Conservation (phyloP, 2,888 invertebrate genomes). For the Drosophila mettleri region DNA sequence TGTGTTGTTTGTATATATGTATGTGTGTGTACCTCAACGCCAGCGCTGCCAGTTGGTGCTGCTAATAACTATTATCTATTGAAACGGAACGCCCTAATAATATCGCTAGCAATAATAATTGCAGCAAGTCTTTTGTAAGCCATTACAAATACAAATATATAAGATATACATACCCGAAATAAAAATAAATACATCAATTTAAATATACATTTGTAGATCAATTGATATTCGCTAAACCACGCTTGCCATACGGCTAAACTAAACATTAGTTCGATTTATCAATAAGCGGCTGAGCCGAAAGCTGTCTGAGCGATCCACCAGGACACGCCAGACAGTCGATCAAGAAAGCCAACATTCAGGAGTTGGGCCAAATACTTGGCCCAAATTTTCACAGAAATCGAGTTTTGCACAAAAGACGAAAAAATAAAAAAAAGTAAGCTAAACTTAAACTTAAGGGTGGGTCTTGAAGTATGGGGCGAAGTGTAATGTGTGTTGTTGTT, state of each 20-base stretch:
- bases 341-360: slow-evolving; percentile 2
- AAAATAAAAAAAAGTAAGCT: slow-evolving; percentile 10
- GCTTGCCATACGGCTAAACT: slow-evolving; percentile 60
- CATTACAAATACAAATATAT: slow-evolving; percentile 64
- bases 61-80: slow-evolving; percentile 61
- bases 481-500: slow-evolving; percentile 7
- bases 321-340: slow-evolving; percentile 29
- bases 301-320: slow-evolving; percentile 1
- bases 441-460: slow-evolving; percentile 15
- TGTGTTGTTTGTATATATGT: slow-evolving; percentile 39
- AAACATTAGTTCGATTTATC: slow-evolving; percentile 46
- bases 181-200: slow-evolving; percentile 53
- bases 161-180: slow-evolving; percentile 46
- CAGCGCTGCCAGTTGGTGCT: slow-evolving; percentile 75
- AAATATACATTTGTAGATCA: slow-evolving; percentile 38
- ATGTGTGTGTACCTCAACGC: slow-evolving; percentile 65
- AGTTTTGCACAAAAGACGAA: slow-evolving; percentile 20
- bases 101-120: slow-evolving; percentile 54
- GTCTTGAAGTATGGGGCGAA: slow-evolving; percentile 11
- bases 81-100: slow-evolving; percentile 51
- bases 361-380: slow-evolving; percentile 1
- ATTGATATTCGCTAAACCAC: slow-evolving; percentile 72
- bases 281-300: neutral
- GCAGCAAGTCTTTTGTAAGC: slow-evolving; percentile 77
- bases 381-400: slow-evolving; percentile 62